These are phyloP conservation scores for Caenorhabditis imperialis DNA, from an alignment of 2,888 invertebrate species.

Conservation along the genomic window DNA sequence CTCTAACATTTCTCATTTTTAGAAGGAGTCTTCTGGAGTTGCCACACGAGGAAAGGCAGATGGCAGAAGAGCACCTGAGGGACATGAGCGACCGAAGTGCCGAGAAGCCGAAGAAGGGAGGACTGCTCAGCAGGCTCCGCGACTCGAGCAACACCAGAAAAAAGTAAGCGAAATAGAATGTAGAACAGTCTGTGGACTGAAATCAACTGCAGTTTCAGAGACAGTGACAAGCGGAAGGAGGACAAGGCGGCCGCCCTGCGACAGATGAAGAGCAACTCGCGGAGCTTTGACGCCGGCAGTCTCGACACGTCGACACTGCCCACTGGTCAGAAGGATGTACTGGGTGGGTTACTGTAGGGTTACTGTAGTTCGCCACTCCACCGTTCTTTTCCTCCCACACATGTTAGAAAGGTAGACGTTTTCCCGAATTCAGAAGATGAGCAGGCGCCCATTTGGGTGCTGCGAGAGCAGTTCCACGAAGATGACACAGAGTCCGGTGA, in stretches of 20 bases:
- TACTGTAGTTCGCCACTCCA: neutral
- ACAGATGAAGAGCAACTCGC: constrained; percentile 62
- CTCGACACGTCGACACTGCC: constrained; percentile 54
- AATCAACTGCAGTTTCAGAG: constrained; percentile 35
- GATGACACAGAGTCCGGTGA: constrained; percentile 50
- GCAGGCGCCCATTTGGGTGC: constrained; percentile 48
- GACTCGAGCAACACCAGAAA: constrained; percentile 75
- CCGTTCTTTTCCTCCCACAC: no score
- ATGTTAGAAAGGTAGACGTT: no score
- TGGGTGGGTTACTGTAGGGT: constrained; percentile 48
- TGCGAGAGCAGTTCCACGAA: constrained; percentile 35
- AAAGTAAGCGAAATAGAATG: constrained; percentile 49
- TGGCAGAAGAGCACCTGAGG: constrained; percentile 71
- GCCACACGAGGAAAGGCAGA: constrained; percentile 71
- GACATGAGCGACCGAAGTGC: constrained; percentile 64
- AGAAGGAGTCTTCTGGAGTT: constrained; percentile 71
- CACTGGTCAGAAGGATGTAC: constrained; percentile 62
- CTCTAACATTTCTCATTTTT: constrained; percentile 17
- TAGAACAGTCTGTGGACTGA: constrained; percentile 12
- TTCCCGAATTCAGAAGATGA: constrained; percentile 49
- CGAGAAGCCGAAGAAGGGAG: constrained; percentile 72
- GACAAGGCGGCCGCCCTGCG: constrained; percentile 49
- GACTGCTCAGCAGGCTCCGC: constrained; percentile 74
- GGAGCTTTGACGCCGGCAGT: constrained; percentile 66
- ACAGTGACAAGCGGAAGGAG: constrained; percentile 49